Percentiles rank a stretch among this genome's conserved stretches.
Evolutionary conservation across 2,888 invertebrate genomes (phyloP).

Genomic region (Spodoptera exigua): DNA sequence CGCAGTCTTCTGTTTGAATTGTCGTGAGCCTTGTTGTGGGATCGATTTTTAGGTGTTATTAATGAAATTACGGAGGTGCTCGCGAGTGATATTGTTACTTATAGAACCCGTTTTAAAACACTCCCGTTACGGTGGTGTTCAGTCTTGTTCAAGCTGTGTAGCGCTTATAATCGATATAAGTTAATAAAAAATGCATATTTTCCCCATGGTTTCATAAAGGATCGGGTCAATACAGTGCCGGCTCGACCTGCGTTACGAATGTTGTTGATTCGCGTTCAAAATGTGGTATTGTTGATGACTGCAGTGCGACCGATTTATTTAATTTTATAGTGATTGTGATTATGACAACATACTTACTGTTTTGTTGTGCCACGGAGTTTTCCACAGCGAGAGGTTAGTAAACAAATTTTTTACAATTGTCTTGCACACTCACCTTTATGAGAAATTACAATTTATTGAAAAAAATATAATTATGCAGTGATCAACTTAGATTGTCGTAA

Average conservation of each 20-base stretch:
- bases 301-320: conserved; percentile 66
- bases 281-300: conserved; percentile 60
- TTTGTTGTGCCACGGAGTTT: conserved; percentile 62
- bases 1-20: conserved; percentile 84
- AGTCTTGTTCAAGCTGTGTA: conserved; percentile 60
- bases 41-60: conserved; percentile 89
- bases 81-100: conserved; percentile 80
- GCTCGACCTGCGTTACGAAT: conserved; percentile 64
- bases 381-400: conserved; percentile 77
- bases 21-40: conserved; percentile 84
- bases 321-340: conserved; percentile 70
- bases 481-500: too few relatives aligned
- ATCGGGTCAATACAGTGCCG: conserved; percentile 76
- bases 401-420: conserved; percentile 65
- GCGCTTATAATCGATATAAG: conserved; percentile 81
- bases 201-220: conserved; percentile 82
- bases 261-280: conserved; percentile 64
- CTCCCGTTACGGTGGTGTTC: conserved; percentile 64
- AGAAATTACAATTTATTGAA: not conserved
- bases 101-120: conserved; percentile 71
- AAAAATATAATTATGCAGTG: too few relatives aligned
- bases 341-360: conserved; percentile 59
- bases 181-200: conserved; percentile 89
- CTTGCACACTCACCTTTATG: not conserved
- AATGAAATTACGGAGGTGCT: conserved; percentile 87